These are phyloP conservation scores for Chiroxiphia lanceolata DNA, from an alignment of 2,797 vertebrate genomes.

Conservation along the genomic window DNA sequence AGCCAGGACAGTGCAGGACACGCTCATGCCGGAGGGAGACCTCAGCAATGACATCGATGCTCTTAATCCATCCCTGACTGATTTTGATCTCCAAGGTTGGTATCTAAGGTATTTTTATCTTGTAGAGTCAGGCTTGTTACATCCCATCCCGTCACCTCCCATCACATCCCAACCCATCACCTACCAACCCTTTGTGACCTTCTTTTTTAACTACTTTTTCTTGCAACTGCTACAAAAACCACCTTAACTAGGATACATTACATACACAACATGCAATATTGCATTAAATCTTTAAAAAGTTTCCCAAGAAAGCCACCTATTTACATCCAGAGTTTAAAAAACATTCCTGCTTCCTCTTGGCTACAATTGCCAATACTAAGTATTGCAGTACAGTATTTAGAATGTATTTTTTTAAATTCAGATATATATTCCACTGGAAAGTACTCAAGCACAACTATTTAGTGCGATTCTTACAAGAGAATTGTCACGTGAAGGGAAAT, in stretches of 20 bases:
- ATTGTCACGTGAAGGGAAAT: background rate
- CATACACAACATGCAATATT: background rate
- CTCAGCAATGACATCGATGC: constrained; percentile 87
- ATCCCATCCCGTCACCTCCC: background rate
- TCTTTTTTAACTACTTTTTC: background rate
- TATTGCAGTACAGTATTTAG: background rate
- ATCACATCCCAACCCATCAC: background rate
- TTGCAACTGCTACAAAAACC: background rate
- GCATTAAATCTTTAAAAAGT: background rate
- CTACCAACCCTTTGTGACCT: background rate
- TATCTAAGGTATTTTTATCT: background rate
- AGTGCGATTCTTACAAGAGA: background rate
- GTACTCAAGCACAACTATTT: background rate
- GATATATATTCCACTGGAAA: background rate
- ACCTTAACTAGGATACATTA: background rate
- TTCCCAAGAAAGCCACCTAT: background rate
- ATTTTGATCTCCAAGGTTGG: constrained; percentile 94
- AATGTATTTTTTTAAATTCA: background rate
- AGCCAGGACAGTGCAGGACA: constrained; percentile 81
- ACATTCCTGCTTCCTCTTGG: background rate
- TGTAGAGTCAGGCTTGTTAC: too few species aligned
- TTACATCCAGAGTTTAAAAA: background rate
- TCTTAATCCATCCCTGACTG: constrained; percentile 92
- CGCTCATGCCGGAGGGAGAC: constrained; percentile 85
- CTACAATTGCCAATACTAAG: background rate